Conservation (phyloP, 2,113 vertebrate species). For the Gila orcuttii region DNA sequence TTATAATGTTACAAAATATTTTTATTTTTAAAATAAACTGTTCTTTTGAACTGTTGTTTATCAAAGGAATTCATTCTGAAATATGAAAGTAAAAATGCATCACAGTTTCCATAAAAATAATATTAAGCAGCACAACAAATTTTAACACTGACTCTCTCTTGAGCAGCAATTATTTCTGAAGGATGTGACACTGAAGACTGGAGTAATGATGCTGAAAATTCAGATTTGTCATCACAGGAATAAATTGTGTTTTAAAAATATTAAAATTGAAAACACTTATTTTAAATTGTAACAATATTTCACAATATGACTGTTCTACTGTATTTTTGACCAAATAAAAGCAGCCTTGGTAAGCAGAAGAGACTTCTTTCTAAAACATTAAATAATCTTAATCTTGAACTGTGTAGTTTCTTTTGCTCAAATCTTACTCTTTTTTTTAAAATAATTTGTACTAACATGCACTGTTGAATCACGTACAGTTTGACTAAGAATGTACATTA, state of each 20-base stretch:
- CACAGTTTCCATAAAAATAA: not conserved
- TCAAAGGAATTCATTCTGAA: not conserved
- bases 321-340: too few species aligned
- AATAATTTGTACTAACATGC: too few species aligned
- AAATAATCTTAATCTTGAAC: too few species aligned
- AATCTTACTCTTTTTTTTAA: too few species aligned
- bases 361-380: too few species aligned
- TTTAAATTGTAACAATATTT: not conserved
- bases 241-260: not conserved
- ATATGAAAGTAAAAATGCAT: not conserved
- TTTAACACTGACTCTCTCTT: too few species aligned
- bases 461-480: too few species aligned
- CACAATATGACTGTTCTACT: too few species aligned
- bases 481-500: too few species aligned
- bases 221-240: not conserved
- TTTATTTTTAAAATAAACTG: not conserved
- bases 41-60: not conserved
- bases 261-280: not conserved
- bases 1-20: not conserved
- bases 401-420: too few species aligned
- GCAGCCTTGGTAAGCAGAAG: too few species aligned
- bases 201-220: not conserved
- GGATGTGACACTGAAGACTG: not conserved
- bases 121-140: too few species aligned
- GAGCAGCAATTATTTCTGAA: not conserved